These are phyloP conservation scores for Eulemur rufifrons DNA, from an alignment of 2,113 vertebrate species.

Conservation along the genomic window DNA sequence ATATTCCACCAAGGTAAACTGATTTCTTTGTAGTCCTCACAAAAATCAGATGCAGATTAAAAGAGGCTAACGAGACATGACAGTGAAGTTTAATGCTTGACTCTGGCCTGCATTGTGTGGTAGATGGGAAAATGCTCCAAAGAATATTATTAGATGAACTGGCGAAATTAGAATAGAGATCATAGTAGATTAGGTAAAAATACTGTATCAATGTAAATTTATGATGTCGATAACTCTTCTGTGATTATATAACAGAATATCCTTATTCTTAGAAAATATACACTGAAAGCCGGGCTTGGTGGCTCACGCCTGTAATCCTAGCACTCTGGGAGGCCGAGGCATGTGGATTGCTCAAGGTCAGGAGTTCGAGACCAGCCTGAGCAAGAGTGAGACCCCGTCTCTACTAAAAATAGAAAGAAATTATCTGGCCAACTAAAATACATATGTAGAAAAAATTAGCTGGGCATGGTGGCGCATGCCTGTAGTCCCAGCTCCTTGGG, in stretches of 20 bases:
- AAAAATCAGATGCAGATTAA: neutral
- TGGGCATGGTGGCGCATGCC: too few species aligned
- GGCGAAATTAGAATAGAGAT: neutral
- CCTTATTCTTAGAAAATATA: neutral
- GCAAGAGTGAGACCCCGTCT: too few species aligned
- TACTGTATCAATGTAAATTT: neutral
- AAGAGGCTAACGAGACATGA: neutral
- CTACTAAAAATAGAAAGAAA: too few species aligned
- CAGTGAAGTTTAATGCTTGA: neutral
- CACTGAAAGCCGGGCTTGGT: too few species aligned
- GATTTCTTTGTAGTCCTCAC: constrained; percentile 19
- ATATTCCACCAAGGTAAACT: constrained; percentile 96
- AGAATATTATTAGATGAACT: neutral
- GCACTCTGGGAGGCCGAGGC: too few species aligned
- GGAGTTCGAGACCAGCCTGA: too few species aligned
- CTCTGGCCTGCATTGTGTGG: neutral
- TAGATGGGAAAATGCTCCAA: neutral
- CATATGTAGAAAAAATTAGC: too few species aligned
- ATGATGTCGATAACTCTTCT: constrained; percentile 21
- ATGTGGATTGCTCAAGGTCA: too few species aligned
- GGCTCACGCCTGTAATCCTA: too few species aligned
- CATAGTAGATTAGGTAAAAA: neutral
- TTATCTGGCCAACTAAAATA: too few species aligned
- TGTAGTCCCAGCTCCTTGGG: too few species aligned
- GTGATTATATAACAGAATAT: constrained; percentile 11